Evolutionary conservation across 2,113 vertebrate genomes (phyloP).

Genomic region (pig (Sus scrofa)): DNA sequence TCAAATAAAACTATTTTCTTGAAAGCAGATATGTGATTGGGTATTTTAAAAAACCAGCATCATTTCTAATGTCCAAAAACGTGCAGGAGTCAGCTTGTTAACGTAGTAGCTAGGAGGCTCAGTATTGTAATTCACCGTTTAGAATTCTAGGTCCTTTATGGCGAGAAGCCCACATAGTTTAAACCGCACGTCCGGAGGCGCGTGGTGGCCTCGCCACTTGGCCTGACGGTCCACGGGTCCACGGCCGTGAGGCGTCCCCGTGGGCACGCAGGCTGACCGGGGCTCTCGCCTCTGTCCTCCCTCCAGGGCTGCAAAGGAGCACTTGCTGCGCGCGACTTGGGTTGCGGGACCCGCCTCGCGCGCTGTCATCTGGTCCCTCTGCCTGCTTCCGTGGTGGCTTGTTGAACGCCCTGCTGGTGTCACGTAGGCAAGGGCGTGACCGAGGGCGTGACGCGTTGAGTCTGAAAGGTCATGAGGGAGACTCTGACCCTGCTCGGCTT

Average conservation of each 20-base stretch:
- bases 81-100: conserved; percentile 11
- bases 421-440: too few relatives aligned
- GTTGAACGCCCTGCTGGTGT: neutral
- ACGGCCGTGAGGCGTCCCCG: neutral
- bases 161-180: conserved; percentile 36
- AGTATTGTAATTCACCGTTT: neutral
- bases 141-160: neutral
- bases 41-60: conserved; percentile 64
- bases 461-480: conserved; percentile 32
- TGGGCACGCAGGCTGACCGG: neutral
- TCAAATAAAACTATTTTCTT: neutral
- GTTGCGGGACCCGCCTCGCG: neutral
- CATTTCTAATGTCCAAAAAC: conserved; percentile 36
- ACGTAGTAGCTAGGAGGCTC: neutral
- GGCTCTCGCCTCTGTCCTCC: neutral
- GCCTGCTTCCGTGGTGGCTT: neutral
- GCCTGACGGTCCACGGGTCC: neutral
- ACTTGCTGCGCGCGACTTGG: neutral
- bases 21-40: neutral
- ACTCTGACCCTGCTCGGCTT: neutral
- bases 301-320: neutral
- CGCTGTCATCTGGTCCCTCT: neutral
- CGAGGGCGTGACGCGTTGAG: neutral
- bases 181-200: neutral
- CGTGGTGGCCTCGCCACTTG: neutral